Evolutionary conservation across 2,888 invertebrate genomes (phyloP), one percentile per base, ranked within the genome.

Genomic region (Limenitis camilla): DNA sequence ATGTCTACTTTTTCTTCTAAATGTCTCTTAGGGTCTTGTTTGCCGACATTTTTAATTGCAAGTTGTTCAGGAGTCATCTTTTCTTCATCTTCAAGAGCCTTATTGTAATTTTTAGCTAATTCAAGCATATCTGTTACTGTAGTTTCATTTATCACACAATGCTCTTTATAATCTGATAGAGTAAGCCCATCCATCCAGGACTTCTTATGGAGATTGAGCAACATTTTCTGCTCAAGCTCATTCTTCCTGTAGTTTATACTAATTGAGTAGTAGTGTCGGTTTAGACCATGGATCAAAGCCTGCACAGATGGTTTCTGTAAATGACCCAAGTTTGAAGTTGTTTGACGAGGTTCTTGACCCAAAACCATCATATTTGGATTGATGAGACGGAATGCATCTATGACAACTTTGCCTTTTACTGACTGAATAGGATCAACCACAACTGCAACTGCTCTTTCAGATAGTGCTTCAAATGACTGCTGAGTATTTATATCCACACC

Each of bases 391-490:
- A 99, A 99, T 59, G 99, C 99, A 89, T 99, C 99, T 70, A 99
- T 99, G n/a, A 99, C 99, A 41, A 99, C 97, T 91, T 98, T 95
- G 67, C 99, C 99, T 88, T 99, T 99, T 4, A 99, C 99, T 50
- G 98, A 98, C 76, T 99, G 99, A 71, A 99, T 99, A 8, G 99
- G 99, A 86, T 99, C 99, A 30, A 99, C 98, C 2, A 99, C 99
- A 39, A 99, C 99, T 58, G 99, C 99, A 0, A 99, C 99, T 29
- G 99, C 99, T 71, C 99, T 89, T 75, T 99, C 99, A 30, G 98
- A 98, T 5, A 99, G 89, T 0, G 99, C 98, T 82, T 99, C 99
- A 81, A 99, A 99, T 52, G 98, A 98, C 81, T 99, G 99, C 78
- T 99, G 99, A 4, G 99, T 99, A 76, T 99, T 99, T 65, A 99